Conservation (phyloP, 2,888 invertebrate genomes). For the Brenthis daphne region DNA sequence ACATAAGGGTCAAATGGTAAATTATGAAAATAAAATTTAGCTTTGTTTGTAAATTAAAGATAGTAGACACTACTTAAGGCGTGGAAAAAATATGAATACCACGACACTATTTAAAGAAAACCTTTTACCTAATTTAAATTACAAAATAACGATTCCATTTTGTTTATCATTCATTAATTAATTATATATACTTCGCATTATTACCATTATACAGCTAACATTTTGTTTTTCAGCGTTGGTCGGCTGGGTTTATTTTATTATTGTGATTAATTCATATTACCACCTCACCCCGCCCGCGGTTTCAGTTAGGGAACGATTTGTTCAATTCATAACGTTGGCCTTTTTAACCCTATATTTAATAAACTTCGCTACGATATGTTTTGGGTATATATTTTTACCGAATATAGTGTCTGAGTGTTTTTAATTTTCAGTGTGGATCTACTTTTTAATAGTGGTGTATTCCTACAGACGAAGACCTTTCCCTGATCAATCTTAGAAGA, state of each 20-base stretch:
- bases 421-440: constrained; percentile 64
- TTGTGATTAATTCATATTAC: constrained; percentile 44
- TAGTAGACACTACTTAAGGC: neutral
- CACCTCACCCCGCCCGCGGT: constrained; percentile 18
- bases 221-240: constrained; percentile 49
- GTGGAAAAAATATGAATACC: no score
- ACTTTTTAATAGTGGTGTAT: constrained; percentile 63
- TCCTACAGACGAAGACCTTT: constrained; percentile 52
- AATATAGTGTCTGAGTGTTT: constrained; percentile 27
- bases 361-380: constrained; percentile 21
- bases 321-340: constrained; percentile 14
- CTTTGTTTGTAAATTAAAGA: neutral
- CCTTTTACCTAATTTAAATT: no score
- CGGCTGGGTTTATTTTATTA: constrained; percentile 47
- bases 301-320: constrained; percentile 18
- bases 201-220: neutral
- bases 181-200: neutral
- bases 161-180: neutral
- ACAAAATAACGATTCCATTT: no score
- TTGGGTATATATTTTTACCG: constrained; percentile 27
- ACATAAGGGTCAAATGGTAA: neutral
- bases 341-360: constrained; percentile 20
- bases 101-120: no score
- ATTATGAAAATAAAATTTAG: neutral
- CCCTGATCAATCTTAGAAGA: constrained; percentile 20